Evolutionary conservation across 2,888 invertebrate species (phyloP), one percentile per base, ranked within the genome.

Genomic region (Cryptosula pallasiana): DNA sequence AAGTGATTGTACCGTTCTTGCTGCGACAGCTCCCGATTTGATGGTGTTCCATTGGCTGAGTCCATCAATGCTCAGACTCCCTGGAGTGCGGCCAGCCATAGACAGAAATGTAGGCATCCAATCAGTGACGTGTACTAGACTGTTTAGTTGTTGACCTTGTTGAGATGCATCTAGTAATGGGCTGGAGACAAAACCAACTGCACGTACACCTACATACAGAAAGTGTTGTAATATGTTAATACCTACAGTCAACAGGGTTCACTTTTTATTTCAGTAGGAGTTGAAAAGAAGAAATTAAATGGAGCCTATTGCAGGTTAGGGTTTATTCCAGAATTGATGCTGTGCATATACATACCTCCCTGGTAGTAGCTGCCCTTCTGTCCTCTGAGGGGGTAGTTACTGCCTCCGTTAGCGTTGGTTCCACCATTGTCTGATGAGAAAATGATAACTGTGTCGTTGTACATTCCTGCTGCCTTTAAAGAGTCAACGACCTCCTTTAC

Each of bases 31-130:
- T 32, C 32, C 63, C 5, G 9, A 20, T 3, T 32, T 63, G 63
- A 63, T 63, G 32, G 27, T 2, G 32, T 63, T 27, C 63, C 63
- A 63, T 63, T 63, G 63, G 63, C 32, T 63, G 63, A 63, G 32
- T 13, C 63, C 63, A 32, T 63, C 63, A 63, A 63, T 32, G 20
- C 27, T 27, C 13, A 63, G 13, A 32, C 2, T 13, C 20, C 45
- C 45, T 29, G 32, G 13, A 63, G 27, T 29, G 3, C 32, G 13
- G 5, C 63, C 63, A 32, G 63, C 63, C 25, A 63, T 63, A 5
- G 5, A 5, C 3, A 63, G 25, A 5, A 63, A 13, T 32, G 63
- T 63, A 1, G 63, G 63, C 63, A 63, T 16, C 63, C 63, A 63
- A n/a, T 63, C 63, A 63, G 63, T 63, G n/a, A 63, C n/a, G 32